Conservation (phyloP, 1,140 invertebrate species). For the Thereuonema tuberculata region DNA sequence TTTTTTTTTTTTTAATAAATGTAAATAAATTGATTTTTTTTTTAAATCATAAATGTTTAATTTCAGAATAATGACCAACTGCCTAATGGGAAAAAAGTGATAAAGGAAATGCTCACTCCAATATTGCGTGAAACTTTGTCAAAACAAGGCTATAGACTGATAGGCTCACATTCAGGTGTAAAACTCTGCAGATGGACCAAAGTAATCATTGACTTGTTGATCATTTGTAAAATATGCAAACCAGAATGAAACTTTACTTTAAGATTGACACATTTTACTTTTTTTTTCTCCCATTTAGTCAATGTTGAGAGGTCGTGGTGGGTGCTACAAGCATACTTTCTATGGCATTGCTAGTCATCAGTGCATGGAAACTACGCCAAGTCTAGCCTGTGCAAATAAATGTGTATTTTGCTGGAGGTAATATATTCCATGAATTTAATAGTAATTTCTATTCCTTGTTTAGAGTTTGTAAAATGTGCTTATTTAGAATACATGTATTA, state of each 20-base stretch:
- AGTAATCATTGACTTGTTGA: slow-evolving; percentile 30
- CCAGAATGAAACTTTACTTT: too few relatives aligned
- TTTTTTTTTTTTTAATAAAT: too few relatives aligned
- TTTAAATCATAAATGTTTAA: too few relatives aligned
- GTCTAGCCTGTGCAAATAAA: slow-evolving; percentile 50
- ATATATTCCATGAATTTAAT: too few relatives aligned
- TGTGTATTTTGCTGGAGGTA: slow-evolving; percentile 53
- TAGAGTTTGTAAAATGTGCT: neutral
- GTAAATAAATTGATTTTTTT: too few relatives aligned
- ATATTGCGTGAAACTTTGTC: slow-evolving; percentile 38
- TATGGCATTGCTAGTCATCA: slow-evolving; percentile 50
- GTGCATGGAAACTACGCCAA: slow-evolving; percentile 51
- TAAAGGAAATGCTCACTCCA: slow-evolving; percentile 44
- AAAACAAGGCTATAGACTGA: slow-evolving; percentile 48
- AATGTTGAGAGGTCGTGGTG: slow-evolving; percentile 47
- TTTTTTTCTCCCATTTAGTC: slow-evolving; percentile 28
- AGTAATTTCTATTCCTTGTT: neutral
- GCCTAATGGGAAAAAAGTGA: neutral
- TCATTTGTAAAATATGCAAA: too few relatives aligned
- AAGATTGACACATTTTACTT: too few relatives aligned
- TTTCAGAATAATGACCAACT: too few relatives aligned
- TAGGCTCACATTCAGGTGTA: slow-evolving; percentile 48
- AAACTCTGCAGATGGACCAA: slow-evolving; percentile 53
- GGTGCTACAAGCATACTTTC: slow-evolving; percentile 53
- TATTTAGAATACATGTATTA: too few relatives aligned